Evolutionary conservation across 2,113 vertebrate genomes (phyloP).

Genomic region (Tenebrosternarchus preto): DNA sequence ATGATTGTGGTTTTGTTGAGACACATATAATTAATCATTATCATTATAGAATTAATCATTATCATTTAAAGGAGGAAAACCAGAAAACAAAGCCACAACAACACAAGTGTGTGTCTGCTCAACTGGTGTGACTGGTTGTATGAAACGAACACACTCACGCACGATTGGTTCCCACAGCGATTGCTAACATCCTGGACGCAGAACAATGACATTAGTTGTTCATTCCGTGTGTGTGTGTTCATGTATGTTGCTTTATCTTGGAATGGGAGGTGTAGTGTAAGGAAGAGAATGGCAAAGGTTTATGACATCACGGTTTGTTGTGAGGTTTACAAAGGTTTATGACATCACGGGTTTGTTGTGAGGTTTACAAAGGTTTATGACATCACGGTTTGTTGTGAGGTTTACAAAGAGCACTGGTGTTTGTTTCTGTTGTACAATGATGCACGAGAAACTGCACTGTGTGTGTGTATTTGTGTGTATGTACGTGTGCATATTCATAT

Average conservation of each 20-base stretch:
- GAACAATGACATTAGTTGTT: constrained; percentile 68
- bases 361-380: constrained; percentile 52
- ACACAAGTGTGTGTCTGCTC: constrained; percentile 11
- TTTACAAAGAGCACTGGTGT: background rate
- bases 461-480: constrained; percentile 23
- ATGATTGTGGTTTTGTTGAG: constrained; percentile 22
- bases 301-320: constrained; percentile 62
- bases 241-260: constrained; percentile 29
- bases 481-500: constrained; percentile 43
- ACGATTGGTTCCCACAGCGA: constrained; percentile 66
- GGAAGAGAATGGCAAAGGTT: background rate
- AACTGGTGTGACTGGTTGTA: constrained; percentile 62
- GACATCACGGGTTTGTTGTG: constrained; percentile 59
- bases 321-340: constrained; percentile 41
- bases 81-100: constrained; percentile 39
- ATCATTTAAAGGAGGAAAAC: constrained; percentile 15
- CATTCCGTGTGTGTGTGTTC: constrained; percentile 48
- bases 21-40: constrained; percentile 53
- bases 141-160: background rate
- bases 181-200: constrained; percentile 46
- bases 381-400: constrained; percentile 53
- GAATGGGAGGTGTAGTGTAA: constrained; percentile 22
- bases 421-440: constrained; percentile 14
- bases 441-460: background rate
- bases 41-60: constrained; percentile 55